These are phyloP conservation scores for Picus viridis DNA, from an alignment of 2,797 vertebrate genomes.

Conservation along the genomic window DNA sequence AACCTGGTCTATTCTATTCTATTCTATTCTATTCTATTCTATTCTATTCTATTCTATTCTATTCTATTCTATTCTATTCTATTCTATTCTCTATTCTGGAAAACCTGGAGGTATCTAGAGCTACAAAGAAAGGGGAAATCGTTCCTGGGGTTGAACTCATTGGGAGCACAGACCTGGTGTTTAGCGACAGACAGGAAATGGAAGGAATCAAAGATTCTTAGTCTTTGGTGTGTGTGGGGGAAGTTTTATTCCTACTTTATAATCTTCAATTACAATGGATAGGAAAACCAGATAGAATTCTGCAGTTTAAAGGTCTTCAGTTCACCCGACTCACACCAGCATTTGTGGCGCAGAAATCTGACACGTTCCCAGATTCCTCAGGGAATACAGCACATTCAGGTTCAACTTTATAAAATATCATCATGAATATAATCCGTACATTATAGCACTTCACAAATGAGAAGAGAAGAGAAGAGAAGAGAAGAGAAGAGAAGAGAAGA, in stretches of 20 bases:
- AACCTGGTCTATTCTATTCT: too few relatives aligned
- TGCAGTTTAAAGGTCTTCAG: background rate
- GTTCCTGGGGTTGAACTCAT: background rate
- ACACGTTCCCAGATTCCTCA: background rate
- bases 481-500: too few relatives aligned
- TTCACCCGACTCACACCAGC: background rate
- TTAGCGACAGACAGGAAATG: background rate
- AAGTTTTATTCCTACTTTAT: background rate
- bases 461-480: too few relatives aligned
- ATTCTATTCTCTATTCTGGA: background rate
- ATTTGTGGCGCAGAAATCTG: background rate
- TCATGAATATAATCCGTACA: background rate
- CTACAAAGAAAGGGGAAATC: background rate
- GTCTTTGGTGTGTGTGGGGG: background rate
- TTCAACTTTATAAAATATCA: background rate
- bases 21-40: background rate
- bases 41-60: background rate
- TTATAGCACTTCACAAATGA: constrained; percentile 47
- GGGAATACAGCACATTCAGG: background rate
- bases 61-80: too few relatives aligned
- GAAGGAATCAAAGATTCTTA: background rate
- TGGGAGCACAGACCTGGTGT: background rate
- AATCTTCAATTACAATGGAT: background rate
- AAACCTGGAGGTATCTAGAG: background rate
- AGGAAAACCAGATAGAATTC: background rate